A percentile compares a stretch with the other conserved stretches of the same genome.
Conservation (phyloP, 2,797 vertebrate genomes). For the Ispidina picta region DNA sequence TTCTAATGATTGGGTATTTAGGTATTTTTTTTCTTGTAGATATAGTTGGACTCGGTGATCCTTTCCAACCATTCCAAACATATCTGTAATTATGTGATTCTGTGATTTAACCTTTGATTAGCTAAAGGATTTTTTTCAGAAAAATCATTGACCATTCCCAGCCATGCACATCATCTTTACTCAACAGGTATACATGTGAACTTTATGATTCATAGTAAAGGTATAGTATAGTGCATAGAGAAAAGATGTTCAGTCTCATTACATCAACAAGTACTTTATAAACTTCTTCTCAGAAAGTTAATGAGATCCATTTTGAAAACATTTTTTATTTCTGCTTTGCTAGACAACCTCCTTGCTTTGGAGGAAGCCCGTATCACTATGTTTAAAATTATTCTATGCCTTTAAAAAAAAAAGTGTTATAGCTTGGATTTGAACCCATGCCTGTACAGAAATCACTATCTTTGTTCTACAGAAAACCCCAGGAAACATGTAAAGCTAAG, state of each 20-base stretch:
- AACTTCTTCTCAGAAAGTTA: not conserved
- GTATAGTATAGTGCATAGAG: not conserved
- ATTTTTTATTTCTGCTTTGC: not conserved
- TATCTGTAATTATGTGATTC: too few relatives aligned
- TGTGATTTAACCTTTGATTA: not conserved
- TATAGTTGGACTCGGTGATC: too few relatives aligned
- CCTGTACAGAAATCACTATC: not conserved
- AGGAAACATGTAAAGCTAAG: not conserved
- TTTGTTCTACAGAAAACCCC: not conserved
- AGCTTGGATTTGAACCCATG: not conserved
- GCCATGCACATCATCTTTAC: not conserved
- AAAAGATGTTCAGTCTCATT: not conserved
- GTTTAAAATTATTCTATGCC: not conserved
- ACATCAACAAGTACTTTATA: not conserved
- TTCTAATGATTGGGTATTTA: too few relatives aligned
- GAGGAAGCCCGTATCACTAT: not conserved
- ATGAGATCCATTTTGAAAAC: not conserved
- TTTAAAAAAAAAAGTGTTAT: not conserved
- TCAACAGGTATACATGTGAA: rapidly evolving
- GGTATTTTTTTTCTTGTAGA: too few relatives aligned
- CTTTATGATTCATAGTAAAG: not conserved
- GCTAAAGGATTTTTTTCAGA: not conserved
- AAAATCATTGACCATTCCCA: not conserved
- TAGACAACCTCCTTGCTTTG: not conserved
- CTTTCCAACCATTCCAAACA: too few relatives aligned